A percentile compares a stretch with the other conserved stretches of the same genome.
phyloP scores from a whole-genome alignment of 30 jellyfish, hydroid and myxozoan genomes.

The Turritopsis rubra region DNA sequence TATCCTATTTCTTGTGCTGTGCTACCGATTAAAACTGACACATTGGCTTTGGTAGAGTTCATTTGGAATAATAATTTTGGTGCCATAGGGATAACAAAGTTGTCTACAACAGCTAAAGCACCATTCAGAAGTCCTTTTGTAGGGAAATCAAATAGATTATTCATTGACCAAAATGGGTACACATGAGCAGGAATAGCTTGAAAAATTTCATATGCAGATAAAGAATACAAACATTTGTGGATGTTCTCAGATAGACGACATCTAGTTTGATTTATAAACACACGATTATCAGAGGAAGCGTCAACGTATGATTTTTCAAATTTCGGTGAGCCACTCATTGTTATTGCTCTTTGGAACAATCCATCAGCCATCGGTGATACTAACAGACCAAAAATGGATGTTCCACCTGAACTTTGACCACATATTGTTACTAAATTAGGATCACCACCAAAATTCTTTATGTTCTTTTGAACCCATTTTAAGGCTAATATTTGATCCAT shows the following conservation, averaged over 20 bases:
- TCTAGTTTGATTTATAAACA: conserved; percentile 12
- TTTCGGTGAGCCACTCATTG: conserved; percentile 60
- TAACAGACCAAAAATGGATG: conserved; percentile 30
- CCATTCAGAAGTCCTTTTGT: conserved; percentile 28
- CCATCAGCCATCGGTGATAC: conserved; percentile 61
- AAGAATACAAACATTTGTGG: conserved; percentile 30
- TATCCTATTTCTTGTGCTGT: conserved; percentile 56
- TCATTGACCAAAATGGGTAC: conserved; percentile 45
- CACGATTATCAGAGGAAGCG: conserved; percentile 21
- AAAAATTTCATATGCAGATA: conserved; percentile 34
- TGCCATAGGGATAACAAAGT: conserved; percentile 31
- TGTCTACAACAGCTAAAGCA: conserved; percentile 52
- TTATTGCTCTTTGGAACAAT: conserved; percentile 41
- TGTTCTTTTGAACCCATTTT: conserved; percentile 59
- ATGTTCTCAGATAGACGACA: conserved; percentile 26
- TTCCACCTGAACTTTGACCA: conserved; percentile 71
- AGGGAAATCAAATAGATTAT: conserved; percentile 28
- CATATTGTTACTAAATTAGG: conserved; percentile 46
- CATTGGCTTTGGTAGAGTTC: background rate
- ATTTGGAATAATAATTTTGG: conserved; percentile 5
- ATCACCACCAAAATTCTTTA: conserved; percentile 62
- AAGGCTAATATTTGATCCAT: conserved; percentile 69
- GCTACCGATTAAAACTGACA: conserved; percentile 45
- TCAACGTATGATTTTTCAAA: conserved; percentile 16
- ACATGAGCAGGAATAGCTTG: conserved; percentile 35